Percentiles rank a stretch among this genome's conserved stretches.
Evolutionary conservation across 1,140 invertebrate species (phyloP).

Genomic region (Atta texana): DNA sequence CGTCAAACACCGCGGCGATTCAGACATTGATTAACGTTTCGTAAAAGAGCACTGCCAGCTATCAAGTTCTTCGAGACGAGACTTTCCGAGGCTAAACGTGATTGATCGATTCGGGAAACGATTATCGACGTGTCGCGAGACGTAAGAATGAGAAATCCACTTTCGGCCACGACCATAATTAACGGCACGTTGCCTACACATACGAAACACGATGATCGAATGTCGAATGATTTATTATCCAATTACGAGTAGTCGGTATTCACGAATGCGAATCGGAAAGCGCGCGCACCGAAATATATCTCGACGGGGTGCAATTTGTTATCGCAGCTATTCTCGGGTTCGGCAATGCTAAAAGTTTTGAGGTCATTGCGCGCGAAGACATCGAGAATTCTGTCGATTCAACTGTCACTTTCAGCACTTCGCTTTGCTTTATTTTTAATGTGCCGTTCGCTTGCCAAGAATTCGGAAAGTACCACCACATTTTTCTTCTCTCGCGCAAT

Average conservation of each 20-base stretch:
- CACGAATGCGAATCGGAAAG: constrained; percentile 32
- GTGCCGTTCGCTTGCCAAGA: constrained; percentile 42
- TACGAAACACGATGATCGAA: constrained; percentile 49
- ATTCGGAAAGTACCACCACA: constrained; percentile 46
- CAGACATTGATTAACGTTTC: constrained; percentile 58
- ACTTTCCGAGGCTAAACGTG: constrained; percentile 44
- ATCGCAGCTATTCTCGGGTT: constrained; percentile 56
- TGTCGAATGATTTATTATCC: constrained; percentile 63
- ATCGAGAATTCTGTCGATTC: constrained; percentile 69
- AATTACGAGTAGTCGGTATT: constrained; percentile 46
- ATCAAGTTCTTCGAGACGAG: constrained; percentile 31
- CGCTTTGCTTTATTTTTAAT: constrained; percentile 66
- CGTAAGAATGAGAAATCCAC: constrained; percentile 53
- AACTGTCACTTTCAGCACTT: constrained; percentile 47
- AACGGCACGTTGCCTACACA: constrained; percentile 39
- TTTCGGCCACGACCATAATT: constrained; percentile 50
- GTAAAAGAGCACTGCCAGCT: constrained; percentile 55
- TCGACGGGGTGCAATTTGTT: constrained; percentile 58
- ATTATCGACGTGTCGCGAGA: constrained; percentile 53
- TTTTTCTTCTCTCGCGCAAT: constrained; percentile 8
- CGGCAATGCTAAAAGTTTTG: constrained; percentile 52
- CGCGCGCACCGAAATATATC: constrained; percentile 48
- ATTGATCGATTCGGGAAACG: constrained; percentile 57
- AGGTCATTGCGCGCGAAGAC: constrained; percentile 61
- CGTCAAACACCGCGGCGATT: constrained; percentile 30